Evolutionary conservation across 37 sponge, comb jelly and placozoan genomes (phyloP), one percentile per base, ranked within the genome.

Genomic region (Petrosia ficiformis): DNA sequence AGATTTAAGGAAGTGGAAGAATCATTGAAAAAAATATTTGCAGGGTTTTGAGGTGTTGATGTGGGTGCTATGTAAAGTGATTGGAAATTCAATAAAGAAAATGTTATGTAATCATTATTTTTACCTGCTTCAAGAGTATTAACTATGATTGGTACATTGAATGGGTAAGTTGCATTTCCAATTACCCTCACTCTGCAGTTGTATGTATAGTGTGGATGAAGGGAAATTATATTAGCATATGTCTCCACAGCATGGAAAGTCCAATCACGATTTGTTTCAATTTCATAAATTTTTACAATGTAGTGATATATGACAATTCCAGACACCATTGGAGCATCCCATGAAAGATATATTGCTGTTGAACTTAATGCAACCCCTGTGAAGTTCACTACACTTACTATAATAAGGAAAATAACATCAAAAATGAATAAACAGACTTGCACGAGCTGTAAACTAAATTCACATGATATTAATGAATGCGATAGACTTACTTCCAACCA

Each of bases 211-310:
- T 71, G 43, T 19, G 72, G 48, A 42, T 71, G 72, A 30, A 71
- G 52, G 25, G 72, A 71, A 10, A 26, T n/a, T 25, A 71, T 42
- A 24, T 39, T 71, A 8, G 44, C 44, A 42, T 71, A 54, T 24
- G n/a, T 19, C 42, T 71, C 48, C 5, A 71, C 72, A 71, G 72
- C 72, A 71, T 42, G 48, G 43, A 71, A 71, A 2, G 72, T 71
- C 72, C 72, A 71, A 22, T 8, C 26, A 8, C 72, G 72, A n/a
- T 26, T 26, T 6, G 72, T 71, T 40, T 71, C 42, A 19, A 71
- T 25, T 71, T 71, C 72, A 40, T 42, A 25, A 71, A 71, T 31
- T 3, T 71, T 43, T 28, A 71, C 72, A 6, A 71, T 16, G 44
- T 71, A 71, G 26, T 71, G 29, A 4, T 71, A 28, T 6, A 28